Percentiles rank a stretch among this genome's conserved stretches.
Conservation (phyloP, 1,140 invertebrate species). For the Mactra quadrangularis region DNA sequence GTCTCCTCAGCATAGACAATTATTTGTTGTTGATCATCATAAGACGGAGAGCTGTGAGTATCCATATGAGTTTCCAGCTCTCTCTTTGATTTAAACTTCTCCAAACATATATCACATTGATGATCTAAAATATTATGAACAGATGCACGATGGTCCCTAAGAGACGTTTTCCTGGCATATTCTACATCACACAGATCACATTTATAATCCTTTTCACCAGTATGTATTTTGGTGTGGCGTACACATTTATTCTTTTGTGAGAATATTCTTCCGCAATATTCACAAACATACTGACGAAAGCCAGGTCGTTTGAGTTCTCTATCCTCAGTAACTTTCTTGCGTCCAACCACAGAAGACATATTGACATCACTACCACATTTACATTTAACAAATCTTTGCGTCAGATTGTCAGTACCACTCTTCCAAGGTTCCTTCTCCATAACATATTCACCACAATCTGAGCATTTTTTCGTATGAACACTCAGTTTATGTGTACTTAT, state of each 20-base stretch:
- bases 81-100: background rate
- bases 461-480: conserved; percentile 51
- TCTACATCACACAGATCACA: conserved; percentile 5
- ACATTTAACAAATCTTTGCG: conserved; percentile 13
- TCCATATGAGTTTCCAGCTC: background rate
- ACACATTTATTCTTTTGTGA: background rate
- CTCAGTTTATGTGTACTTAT: conserved; percentile 25
- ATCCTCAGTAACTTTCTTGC: conserved; percentile 5
- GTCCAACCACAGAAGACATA: conserved; percentile 34
- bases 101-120: background rate
- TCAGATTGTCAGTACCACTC: conserved; percentile 21
- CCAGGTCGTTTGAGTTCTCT: background rate
- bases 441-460: conserved; percentile 48
- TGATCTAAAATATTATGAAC: background rate
- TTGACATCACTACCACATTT: conserved; percentile 30
- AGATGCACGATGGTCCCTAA: background rate
- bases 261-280: conserved; percentile 44
- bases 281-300: conserved; percentile 30
- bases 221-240: conserved; percentile 10
- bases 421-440: conserved; percentile 39
- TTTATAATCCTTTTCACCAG: background rate
- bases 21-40: no score
- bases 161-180: background rate
- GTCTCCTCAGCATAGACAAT: no score
- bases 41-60: no score